phyloP scores from a whole-genome alignment of 2,113 vertebrate species.

The Casuarius casuarius region DNA sequence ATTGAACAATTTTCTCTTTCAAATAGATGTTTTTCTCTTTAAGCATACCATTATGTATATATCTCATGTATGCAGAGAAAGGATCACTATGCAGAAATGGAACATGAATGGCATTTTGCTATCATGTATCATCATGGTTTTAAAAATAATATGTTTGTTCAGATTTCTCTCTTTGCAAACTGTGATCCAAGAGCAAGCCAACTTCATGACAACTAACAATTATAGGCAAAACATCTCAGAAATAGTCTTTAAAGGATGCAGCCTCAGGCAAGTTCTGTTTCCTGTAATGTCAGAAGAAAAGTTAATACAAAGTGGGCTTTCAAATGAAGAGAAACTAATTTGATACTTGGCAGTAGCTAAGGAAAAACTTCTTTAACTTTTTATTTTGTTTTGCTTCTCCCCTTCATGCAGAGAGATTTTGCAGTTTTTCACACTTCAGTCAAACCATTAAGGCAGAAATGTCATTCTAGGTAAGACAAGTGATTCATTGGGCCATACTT shows the following conservation, averaged over 20 bases:
- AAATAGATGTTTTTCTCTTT: conserved; percentile 44
- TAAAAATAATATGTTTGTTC: conserved; percentile 70
- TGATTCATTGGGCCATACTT: conserved; percentile 23
- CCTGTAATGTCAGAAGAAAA: conserved; percentile 71
- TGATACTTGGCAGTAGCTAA: conserved; percentile 72
- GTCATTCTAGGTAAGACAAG: conserved; percentile 29
- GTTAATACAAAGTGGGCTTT: conserved; percentile 76
- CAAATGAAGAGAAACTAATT: conserved; percentile 80
- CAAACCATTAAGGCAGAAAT: conserved; percentile 22
- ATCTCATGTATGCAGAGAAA: conserved; percentile 55
- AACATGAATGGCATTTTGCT: conserved; percentile 56
- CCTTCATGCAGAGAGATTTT: conserved; percentile 28
- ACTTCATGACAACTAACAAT: conserved; percentile 76
- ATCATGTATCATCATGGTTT: conserved; percentile 58
- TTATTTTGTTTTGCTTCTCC: conserved; percentile 34
- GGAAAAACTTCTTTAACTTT: conserved; percentile 50
- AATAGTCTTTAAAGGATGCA: conserved; percentile 73
- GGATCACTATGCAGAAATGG: conserved; percentile 17
- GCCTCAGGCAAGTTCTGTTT: conserved; percentile 76
- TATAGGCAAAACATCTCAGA: conserved; percentile 69
- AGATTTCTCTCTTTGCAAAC: conserved; percentile 64
- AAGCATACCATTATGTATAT: conserved; percentile 35
- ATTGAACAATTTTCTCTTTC: conserved; percentile 26
- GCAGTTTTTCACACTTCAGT: conserved; percentile 7
- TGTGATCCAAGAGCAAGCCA: conserved; percentile 66